Base-by-base conservation (phyloP, 2,797 vertebrate genomes). In the Gobionotothen gibberifrons region DNA sequence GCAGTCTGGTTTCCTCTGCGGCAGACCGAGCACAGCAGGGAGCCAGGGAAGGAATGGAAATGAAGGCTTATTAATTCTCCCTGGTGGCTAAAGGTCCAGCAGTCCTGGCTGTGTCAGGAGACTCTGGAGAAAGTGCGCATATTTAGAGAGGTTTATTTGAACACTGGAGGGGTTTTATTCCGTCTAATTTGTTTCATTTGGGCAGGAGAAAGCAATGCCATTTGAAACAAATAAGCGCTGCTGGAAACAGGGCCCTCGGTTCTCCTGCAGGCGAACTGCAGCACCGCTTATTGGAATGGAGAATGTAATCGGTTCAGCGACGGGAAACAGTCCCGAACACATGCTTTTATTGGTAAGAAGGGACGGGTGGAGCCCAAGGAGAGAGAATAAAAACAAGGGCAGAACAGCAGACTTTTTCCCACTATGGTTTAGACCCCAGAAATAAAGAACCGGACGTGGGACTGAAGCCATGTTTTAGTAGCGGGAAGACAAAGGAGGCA, bases 1-100 rank as follows among this genome's bases (percentile, higher is more conserved):
- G 49, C 55, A 74, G 48, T 39, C 76, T 55, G 73, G 39, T 77
- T 55, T 79, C 76, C 79, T 86, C 86, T 76, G 79, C 83, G 78
- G 78, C 82, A 86, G 86, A 84, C 82, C 75, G 56, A 85, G 82
- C 88, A 75, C 88, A 91, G 89, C 81, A 56, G 86, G 85, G 68
- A 72, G 74, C 76, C 77, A 78, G 83, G 68, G 2, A 69, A 73
- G 84, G 83, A 91, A 92, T 92, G 84, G 83, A 88, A 90, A 92
- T 92, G 80, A 89, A 81, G 84, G 60, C 81, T 92, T 92, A 93
- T 93, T 93, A 88, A 87, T 92, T 91, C 87, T 87, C 86, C 79
- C 80, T 53, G 29, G 76, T 77, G 83, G 81, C 82, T 69, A 76
- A 77, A 79, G 81, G 72, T 56, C 65, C 72, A 47, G 63, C 71